Evolutionary conservation across 35 echinoderm and acorn worm species (phyloP).

Genomic region (Strongylocentrotus purpuratus): DNA sequence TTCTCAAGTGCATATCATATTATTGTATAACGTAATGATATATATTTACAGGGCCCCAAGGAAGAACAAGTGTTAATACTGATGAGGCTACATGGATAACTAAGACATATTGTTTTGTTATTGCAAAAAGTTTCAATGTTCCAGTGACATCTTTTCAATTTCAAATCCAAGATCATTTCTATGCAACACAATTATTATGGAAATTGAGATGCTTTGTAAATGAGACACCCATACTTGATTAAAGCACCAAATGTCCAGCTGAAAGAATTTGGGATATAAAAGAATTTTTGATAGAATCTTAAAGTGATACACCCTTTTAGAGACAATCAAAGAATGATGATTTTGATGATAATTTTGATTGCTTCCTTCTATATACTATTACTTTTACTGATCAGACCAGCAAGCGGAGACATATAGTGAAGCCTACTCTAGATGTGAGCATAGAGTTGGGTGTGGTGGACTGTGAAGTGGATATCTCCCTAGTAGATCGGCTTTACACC

Average conservation of each 20-base stretch:
- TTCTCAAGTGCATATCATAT: background rate
- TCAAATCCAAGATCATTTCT: background rate
- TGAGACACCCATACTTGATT: background rate
- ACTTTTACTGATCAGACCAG: background rate
- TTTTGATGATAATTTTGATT: background rate
- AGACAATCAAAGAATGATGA: too few species aligned
- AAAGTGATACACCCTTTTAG: too few species aligned
- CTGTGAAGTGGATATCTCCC: constrained; percentile 92
- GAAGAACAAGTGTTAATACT: too few species aligned
- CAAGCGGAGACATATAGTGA: constrained; percentile 43
- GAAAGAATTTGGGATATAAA: background rate
- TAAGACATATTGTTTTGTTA: background rate
- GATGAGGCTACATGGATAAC: too few species aligned
- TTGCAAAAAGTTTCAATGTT: background rate
- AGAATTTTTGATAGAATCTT: too few species aligned
- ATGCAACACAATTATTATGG: background rate
- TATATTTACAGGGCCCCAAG: too few species aligned
- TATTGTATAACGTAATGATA: too few species aligned
- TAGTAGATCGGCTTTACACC: constrained; percentile 87
- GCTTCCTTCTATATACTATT: background rate
- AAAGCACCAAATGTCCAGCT: background rate
- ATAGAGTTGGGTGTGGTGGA: constrained; percentile 74
- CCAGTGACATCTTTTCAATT: background rate
- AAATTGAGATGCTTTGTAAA: background rate
- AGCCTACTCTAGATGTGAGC: constrained; percentile 71